Evolutionary conservation across 2,888 invertebrate genomes (phyloP).

Genomic region (Xiphydria camelus): DNA sequence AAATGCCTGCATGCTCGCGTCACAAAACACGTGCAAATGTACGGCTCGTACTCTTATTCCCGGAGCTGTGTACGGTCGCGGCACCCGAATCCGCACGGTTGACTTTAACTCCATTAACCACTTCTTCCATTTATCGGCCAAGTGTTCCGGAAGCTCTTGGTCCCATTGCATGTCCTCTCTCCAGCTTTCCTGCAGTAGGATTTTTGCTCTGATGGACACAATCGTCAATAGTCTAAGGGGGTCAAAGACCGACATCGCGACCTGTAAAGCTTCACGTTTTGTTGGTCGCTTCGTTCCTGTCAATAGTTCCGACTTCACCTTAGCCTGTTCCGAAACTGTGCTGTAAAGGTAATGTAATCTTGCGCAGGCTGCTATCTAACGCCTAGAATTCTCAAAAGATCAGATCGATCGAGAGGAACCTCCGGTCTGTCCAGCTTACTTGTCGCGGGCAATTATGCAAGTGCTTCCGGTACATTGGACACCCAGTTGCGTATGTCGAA

Average conservation of each 20-base stretch:
- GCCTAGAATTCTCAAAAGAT: too few species aligned
- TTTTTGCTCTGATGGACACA: conserved; percentile 23
- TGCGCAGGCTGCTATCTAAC: too few species aligned
- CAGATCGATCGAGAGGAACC: too few species aligned
- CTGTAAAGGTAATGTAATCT: too few species aligned
- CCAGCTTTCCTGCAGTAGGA: conserved; percentile 30
- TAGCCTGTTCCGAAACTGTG: too few species aligned
- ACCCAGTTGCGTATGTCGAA: conserved; percentile 7
- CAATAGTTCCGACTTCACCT: too few species aligned
- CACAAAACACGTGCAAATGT: neutral
- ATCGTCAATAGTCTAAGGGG: conserved; percentile 29
- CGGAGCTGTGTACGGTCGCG: conserved; percentile 28
- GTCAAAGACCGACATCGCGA: conserved; percentile 32
- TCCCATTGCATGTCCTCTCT: conserved; percentile 21
- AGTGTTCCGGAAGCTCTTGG: conserved; percentile 14
- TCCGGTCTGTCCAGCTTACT: too few species aligned
- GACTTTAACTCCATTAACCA: conserved; percentile 23
- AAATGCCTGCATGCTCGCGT: conserved; percentile 23
- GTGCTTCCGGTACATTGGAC: too few species aligned
- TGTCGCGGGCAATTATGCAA: neutral
- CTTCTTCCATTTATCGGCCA: conserved; percentile 14
- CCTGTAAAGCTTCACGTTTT: conserved; percentile 23
- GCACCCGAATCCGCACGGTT: conserved; percentile 9
- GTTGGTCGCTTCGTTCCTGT: conserved; percentile 18
- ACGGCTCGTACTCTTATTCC: too few species aligned